Base-by-base conservation (phyloP, 1,140 invertebrate species). In the Asbolus verrucosus region DNA sequence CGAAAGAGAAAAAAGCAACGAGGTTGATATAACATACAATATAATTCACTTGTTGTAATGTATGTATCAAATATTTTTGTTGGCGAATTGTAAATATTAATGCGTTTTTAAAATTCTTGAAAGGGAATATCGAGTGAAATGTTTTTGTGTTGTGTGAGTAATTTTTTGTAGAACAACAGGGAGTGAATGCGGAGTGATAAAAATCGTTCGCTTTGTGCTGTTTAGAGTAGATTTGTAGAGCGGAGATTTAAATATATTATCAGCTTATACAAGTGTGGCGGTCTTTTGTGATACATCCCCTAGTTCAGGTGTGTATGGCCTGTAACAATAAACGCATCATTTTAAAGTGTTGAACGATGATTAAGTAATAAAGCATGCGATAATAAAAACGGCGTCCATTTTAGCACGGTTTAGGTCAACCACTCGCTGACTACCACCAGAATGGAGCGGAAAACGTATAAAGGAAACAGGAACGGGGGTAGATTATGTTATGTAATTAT, bases 351-450 rank as follows among this genome's bases (percentile, higher is more conserved):
- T 54, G 46, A 61, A 50, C 19, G 60, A 50, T 63, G 68, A 70
- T 70, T 70, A 70, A 70, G 68, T 63, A 70, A 70, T 70, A 70
- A 70, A 70, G 68, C 68, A 70, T 70, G 60, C 54, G 60, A 70
- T 70, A 65, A 46, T 50, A 31, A 70, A 63, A 65, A 61, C 67
- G 39, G 27, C 54, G 50, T 43, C 60, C 33, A 61, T 54, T 60
- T 54, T 21, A 39, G 61, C 33, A 38, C 33, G 33, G 61, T 39
- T 63, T 63, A 43, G 18, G 65, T 24, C 41, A 46, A 15, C 19
- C 46, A 13, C 41, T 38, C 9, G 39, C 27, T 50, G 39, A 18
- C 19, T 30, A 36, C 14, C 27, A 15, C 21, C 46, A 54, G 41
- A 67, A 54, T 46, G 46, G 36, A 67, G 41, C 31, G 41, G 46